Base-by-base conservation (phyloP, 1,140 invertebrate species). In the Latrodectus geometricus region DNA sequence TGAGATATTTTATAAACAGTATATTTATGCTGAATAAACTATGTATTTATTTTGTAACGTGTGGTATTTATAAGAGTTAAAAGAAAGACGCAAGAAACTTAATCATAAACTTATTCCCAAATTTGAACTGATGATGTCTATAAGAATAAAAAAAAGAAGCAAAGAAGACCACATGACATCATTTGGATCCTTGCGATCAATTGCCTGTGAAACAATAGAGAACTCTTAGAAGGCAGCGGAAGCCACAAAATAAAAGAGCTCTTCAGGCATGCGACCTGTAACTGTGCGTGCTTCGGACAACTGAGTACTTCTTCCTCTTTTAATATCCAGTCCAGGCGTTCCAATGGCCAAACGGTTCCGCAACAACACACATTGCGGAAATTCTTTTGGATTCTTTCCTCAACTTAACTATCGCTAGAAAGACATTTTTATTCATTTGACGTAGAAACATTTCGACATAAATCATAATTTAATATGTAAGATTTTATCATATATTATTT, bases 151-250 rank as follows among this genome's bases (percentile, higher is more conserved):
- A 21, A 74, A 73, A 21, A 81, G 49, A 35, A 65, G 54, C 35
- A 35, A 23, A 74, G 21, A 56, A 9, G 73, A 84, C 50, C 75
- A 72, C 81, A 81, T 49, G 61, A 70, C 70, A 77, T 86, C 75
- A 86, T 86, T 86, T 86, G 76, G 75, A 78, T 76, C 83, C 54
- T 69, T 70, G 83, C 23, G 66, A 86, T 86, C 84, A 86, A 86
- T 86, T 77, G 84, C 76, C 84, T 86, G 84, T 86, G 84, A 86
- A 86, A 86, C 84, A 78, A 86, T 79, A 69, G 82, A 77, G 65
- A 83, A 83, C 68, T 72, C 72, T 49, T 56, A 81, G 79, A 48
- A 72, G 66, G 23, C 76, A 50, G 48, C 56, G 74, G 74, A 76
- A 76, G 21, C 74, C 20, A 23, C 15, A 23, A 54, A 49, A 78